A percentile compares a stretch with the other conserved stretches of the same genome.
phyloP scores from a whole-genome alignment of 2,888 invertebrate species.

The Mesorhabditis belari region DNA sequence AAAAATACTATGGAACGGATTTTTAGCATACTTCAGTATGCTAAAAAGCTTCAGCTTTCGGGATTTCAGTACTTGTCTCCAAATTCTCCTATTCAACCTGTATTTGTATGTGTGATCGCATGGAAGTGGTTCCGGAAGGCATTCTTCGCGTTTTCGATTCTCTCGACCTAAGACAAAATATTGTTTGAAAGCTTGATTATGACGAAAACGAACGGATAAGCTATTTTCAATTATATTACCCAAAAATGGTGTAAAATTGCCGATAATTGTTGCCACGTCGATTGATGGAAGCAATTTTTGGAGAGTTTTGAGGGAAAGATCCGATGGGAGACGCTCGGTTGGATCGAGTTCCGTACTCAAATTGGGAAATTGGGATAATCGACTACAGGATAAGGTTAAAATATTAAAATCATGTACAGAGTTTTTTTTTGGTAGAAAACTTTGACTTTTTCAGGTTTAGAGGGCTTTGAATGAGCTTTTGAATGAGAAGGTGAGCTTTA shows the following conservation, averaged over 20 bases:
- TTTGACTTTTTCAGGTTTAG: no score
- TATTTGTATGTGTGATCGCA: conserved; percentile 59
- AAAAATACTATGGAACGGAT: no score
- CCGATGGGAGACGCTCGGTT: conserved; percentile 41
- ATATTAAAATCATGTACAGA: no score
- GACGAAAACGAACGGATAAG: neutral
- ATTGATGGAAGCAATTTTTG: conserved; percentile 47
- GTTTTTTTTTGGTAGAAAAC: no score
- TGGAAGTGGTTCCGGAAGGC: conserved; percentile 49
- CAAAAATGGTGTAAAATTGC: conserved; percentile 45
- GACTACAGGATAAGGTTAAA: no score
- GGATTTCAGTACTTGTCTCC: neutral
- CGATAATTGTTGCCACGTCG: conserved; percentile 44
- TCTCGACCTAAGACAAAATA: conserved; percentile 5
- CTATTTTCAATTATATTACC: conserved; percentile 11
- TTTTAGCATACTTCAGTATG: no score
- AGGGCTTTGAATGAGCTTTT: no score
- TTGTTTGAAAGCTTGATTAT: no score
- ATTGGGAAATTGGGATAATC: no score
- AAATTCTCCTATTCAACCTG: conserved; percentile 41
- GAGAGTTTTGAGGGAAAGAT: conserved; percentile 42
- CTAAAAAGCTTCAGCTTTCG: no score
- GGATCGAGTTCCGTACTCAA: conserved; percentile 36
- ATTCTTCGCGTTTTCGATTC: conserved; percentile 26
- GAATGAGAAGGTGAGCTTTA: no score